phyloP scores from a whole-genome alignment of 2,888 invertebrate genomes.

The Scaptomyza caliginosa region DNA sequence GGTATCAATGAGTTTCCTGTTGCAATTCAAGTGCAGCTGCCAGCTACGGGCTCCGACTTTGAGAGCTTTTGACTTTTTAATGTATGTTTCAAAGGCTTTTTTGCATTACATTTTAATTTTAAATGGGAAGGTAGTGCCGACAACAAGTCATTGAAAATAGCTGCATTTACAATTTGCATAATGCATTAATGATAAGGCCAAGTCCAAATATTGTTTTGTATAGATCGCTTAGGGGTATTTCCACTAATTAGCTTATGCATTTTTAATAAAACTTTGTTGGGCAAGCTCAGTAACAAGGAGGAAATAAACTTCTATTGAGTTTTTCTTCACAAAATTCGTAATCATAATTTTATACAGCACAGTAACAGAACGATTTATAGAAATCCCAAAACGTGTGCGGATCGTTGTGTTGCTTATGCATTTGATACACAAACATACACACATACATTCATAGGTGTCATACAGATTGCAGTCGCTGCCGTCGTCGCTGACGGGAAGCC shows the following conservation, averaged over 20 bases:
- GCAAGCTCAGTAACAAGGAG: no score
- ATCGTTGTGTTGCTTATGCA: constrained; percentile 24
- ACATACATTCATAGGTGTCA: constrained; percentile 16
- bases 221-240: constrained; percentile 51
- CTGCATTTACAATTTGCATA: constrained; percentile 57
- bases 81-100: constrained; percentile 69
- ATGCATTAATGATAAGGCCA: constrained; percentile 19
- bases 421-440: neutral
- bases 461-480: constrained; percentile 42
- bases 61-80: constrained; percentile 43
- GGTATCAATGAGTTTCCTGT: constrained; percentile 55
- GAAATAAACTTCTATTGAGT: neutral
- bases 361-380: no score
- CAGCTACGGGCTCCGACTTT: constrained; percentile 14
- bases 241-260: neutral
- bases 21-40: constrained; percentile 39
- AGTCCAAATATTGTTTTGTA: constrained; percentile 45
- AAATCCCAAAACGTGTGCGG: constrained; percentile 59
- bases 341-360: no score
- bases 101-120: no score
- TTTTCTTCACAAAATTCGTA: no score
- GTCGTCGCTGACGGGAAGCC: constrained; percentile 15
- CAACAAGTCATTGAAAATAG: no score
- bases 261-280: no score
- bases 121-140: no score